Conservation (phyloP, 2,113 vertebrate genomes). For the Scortum barcoo region DNA sequence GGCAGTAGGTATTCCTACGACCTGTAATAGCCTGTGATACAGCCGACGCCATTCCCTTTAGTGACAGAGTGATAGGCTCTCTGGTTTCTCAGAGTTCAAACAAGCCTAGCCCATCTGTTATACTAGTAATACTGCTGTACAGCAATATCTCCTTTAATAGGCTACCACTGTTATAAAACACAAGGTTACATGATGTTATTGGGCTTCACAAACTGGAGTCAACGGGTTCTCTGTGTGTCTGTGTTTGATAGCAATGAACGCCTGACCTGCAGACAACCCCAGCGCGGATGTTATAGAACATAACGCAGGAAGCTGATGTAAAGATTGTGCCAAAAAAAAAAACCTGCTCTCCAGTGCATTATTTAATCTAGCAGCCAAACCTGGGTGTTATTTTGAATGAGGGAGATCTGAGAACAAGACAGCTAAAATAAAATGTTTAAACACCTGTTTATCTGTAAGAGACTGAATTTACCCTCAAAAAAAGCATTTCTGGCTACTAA, state of each 20-base stretch:
- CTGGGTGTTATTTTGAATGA: background rate
- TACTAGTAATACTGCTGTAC: conserved; percentile 19
- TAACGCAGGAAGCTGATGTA: conserved; percentile 18
- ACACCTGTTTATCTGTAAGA: background rate
- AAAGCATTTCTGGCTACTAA: background rate
- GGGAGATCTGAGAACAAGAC: conserved; percentile 4
- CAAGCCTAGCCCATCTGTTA: conserved; percentile 62
- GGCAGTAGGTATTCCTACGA: background rate
- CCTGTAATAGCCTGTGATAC: conserved; percentile 21
- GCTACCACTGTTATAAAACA: conserved; percentile 70
- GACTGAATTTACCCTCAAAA: background rate
- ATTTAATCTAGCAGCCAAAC: background rate
- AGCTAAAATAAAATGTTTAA: background rate
- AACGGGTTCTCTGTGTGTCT: conserved; percentile 19
- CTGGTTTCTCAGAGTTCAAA: conserved; percentile 46
- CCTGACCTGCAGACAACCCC: conserved; percentile 70
- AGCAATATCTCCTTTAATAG: conserved; percentile 68
- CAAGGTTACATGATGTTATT: conserved; percentile 73
- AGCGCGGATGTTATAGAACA: conserved; percentile 12
- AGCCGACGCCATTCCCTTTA: background rate
- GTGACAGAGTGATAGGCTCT: conserved; percentile 31
- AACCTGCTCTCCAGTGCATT: background rate
- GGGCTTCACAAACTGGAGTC: conserved; percentile 47
- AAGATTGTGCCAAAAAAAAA: background rate
- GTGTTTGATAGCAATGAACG: conserved; percentile 34